Percentiles rank a stretch among this genome's conserved stretches.
phyloP scores from a whole-genome alignment of 2,888 invertebrate genomes.

The Serripes groenlandicus region DNA sequence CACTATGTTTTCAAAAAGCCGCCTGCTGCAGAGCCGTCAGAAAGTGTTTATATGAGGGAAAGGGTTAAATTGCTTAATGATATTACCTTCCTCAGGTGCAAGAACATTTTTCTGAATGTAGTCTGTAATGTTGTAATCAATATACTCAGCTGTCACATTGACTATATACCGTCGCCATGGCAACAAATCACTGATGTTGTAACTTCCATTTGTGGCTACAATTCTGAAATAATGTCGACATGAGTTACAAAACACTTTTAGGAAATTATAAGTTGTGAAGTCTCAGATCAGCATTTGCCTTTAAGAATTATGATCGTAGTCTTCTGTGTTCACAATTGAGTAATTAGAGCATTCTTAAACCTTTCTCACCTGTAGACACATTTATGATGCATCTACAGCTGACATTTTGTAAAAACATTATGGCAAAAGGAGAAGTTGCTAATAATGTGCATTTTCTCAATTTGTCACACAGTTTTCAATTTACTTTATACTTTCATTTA shows the following conservation, averaged over 20 bases:
- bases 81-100: constrained; percentile 51
- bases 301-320: too few relatives aligned
- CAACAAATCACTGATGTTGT: constrained; percentile 47
- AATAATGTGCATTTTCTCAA: not conserved
- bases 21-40: too few relatives aligned
- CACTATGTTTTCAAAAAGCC: not conserved
- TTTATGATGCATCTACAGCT: too few relatives aligned
- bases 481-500: not conserved
- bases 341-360: too few relatives aligned
- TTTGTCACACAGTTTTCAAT: not conserved
- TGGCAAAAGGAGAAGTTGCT: not conserved
- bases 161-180: constrained; percentile 68
- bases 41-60: not conserved
- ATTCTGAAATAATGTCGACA: constrained; percentile 32
- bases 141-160: constrained; percentile 47
- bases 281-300: too few relatives aligned
- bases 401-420: not conserved
- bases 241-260: not conserved
- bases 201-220: constrained; percentile 32
- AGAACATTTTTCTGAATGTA: constrained; percentile 21
- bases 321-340: too few relatives aligned
- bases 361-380: too few relatives aligned
- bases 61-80: not conserved
- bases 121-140: constrained; percentile 46
- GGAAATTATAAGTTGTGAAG: too few relatives aligned